Evolutionary conservation across 2,113 vertebrate genomes (phyloP).

Genomic region (Mellivora capensis): DNA sequence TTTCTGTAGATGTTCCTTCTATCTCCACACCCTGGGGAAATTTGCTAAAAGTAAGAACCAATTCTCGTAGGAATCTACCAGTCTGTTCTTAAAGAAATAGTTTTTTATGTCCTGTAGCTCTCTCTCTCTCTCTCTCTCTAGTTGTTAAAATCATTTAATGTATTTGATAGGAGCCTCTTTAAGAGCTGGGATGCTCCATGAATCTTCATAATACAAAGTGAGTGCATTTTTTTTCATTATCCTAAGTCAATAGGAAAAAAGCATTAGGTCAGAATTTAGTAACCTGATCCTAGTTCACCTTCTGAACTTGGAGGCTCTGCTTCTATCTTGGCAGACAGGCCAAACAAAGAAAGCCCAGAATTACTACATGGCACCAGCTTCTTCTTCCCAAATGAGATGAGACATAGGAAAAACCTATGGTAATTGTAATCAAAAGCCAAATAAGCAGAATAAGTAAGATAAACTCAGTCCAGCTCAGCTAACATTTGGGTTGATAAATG

Average conservation of each 20-base stretch:
- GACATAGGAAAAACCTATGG: background rate
- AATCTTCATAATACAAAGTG: background rate
- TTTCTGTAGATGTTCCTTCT: background rate
- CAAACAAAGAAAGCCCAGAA: background rate
- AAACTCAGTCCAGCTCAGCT: background rate
- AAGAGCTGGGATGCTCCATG: background rate
- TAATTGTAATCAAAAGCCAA: background rate
- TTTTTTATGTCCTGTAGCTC: background rate
- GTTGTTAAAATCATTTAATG: background rate
- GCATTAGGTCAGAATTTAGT: background rate
- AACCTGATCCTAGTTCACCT: background rate
- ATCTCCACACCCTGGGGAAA: background rate
- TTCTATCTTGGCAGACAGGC: background rate
- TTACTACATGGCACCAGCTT: background rate
- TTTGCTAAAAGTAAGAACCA: background rate
- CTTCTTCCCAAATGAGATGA: slow-evolving; percentile 31
- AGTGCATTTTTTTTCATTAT: background rate
- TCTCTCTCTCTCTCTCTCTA: background rate
- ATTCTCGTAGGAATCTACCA: background rate
- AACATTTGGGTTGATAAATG: background rate
- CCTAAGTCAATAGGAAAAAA: background rate
- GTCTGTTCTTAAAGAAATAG: background rate
- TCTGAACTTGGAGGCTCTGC: background rate
- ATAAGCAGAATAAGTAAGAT: background rate
- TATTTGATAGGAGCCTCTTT: background rate